Evolutionary conservation across 2,113 vertebrate species (phyloP).

Genomic region (Litocranius walleri): DNA sequence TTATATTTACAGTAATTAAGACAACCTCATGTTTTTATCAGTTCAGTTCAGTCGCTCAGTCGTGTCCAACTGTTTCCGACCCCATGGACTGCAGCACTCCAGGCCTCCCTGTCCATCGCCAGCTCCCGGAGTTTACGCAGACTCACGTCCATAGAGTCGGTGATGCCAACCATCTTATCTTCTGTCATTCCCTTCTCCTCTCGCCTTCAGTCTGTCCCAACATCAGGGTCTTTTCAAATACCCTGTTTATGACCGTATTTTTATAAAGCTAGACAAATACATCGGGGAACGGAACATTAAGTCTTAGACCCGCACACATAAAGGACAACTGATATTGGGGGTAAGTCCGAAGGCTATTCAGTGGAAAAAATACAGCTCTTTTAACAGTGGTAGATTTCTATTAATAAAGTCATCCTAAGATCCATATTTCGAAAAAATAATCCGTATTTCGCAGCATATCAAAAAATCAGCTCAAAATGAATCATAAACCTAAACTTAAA

Average conservation of each 20-base stretch:
- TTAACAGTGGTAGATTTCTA: background rate
- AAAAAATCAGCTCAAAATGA: background rate
- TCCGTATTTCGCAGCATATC: background rate
- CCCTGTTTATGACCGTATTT: background rate
- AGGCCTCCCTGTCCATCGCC: background rate
- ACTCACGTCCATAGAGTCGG: background rate
- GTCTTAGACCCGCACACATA: background rate
- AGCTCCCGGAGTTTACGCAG: background rate
- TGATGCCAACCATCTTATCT: background rate
- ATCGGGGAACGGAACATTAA: background rate
- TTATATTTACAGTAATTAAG: background rate
- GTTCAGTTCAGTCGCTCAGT: background rate
- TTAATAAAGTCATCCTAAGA: background rate
- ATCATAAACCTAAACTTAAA: background rate
- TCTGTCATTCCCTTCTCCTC: background rate
- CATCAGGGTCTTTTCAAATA: background rate
- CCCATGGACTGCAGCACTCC: background rate
- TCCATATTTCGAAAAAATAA: background rate
- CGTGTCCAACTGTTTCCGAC: background rate
- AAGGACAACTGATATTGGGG: background rate
- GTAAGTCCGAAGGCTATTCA: background rate
- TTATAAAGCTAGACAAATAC: background rate
- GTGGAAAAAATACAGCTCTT: background rate
- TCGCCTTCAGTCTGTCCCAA: background rate
- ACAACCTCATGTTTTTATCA: background rate